A percentile compares a stretch with the other conserved stretches of the same genome.
These are phyloP conservation scores for Pachyseris speciosa DNA, from an alignment of 64 coral and sea anemone genomes.

Conservation along the genomic window DNA sequence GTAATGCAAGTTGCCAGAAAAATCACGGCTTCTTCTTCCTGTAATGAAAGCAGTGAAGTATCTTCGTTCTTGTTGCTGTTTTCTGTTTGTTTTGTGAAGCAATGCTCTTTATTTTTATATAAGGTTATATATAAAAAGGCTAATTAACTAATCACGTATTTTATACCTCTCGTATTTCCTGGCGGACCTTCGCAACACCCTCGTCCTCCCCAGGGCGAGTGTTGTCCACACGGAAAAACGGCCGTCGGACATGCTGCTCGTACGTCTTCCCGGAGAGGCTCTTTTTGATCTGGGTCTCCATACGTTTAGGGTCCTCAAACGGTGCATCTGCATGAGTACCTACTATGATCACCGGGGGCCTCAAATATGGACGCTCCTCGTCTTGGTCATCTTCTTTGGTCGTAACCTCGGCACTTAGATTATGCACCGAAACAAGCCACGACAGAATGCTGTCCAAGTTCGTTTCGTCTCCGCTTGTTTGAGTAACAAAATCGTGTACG, in stretches of 20 bases:
- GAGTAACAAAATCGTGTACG: conserved; percentile 54
- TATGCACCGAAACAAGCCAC: conserved; percentile 59
- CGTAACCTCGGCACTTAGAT: background rate
- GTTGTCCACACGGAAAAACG: conserved; percentile 74
- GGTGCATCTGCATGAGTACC: conserved; percentile 68
- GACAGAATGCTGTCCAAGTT: conserved; percentile 84
- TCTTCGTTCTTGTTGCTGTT: no score
- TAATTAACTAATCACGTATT: no score
- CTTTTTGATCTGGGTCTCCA: conserved; percentile 72
- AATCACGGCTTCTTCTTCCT: no score
- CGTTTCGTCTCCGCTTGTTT: conserved; percentile 61
- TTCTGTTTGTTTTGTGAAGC: no score
- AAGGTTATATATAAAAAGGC: no score
- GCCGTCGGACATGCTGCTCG: conserved; percentile 70
- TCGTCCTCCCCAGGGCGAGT: conserved; percentile 61
- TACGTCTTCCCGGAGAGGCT: conserved; percentile 62
- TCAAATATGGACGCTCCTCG: conserved; percentile 53
- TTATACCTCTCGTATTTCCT: conserved; percentile 58
- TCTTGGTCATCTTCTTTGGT: conserved; percentile 4
- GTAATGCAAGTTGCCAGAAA: no score
- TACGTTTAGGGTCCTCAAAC: conserved; percentile 58
- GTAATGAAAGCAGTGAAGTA: no score
- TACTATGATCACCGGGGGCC: conserved; percentile 77
- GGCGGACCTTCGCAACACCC: conserved; percentile 49
- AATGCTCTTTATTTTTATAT: no score